These are phyloP conservation scores for Mactromeris polynyma DNA, from an alignment of 2,888 invertebrate species.

Conservation along the genomic window DNA sequence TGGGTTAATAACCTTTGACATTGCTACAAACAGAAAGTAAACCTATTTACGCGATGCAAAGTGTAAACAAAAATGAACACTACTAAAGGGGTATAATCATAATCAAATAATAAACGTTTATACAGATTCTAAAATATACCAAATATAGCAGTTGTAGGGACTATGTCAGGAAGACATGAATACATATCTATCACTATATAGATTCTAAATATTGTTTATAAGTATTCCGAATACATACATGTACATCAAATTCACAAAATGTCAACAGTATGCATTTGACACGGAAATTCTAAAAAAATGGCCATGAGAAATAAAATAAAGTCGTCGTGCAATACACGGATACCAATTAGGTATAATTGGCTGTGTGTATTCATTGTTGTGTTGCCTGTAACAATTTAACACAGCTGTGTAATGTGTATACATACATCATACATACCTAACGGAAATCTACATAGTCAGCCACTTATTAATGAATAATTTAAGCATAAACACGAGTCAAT, in stretches of 20 bases:
- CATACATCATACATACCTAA: background rate
- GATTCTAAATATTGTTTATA: background rate
- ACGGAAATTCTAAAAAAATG: background rate
- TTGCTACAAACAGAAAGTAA: conserved; percentile 30
- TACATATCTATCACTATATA: background rate
- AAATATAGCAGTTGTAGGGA: no score
- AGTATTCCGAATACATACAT: background rate
- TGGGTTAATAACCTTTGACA: conserved; percentile 23
- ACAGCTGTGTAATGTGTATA: background rate
- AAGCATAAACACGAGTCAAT: background rate
- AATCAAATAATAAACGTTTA: background rate
- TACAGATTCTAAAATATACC: background rate
- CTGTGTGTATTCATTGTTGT: background rate
- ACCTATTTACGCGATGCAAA: background rate
- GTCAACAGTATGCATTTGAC: background rate
- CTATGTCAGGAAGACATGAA: background rate
- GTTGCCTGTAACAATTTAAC: background rate
- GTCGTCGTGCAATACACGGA: background rate
- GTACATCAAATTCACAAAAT: no score
- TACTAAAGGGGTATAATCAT: background rate
- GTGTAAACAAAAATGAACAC: background rate
- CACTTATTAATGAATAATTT: background rate
- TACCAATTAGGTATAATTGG: background rate
- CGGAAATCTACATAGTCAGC: no score
- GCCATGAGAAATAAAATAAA: background rate